Percentiles rank a stretch among this genome's conserved stretches.
Evolutionary conservation across 2,797 vertebrate genomes (phyloP).

Genomic region (Erpetoichthys calabaricus): DNA sequence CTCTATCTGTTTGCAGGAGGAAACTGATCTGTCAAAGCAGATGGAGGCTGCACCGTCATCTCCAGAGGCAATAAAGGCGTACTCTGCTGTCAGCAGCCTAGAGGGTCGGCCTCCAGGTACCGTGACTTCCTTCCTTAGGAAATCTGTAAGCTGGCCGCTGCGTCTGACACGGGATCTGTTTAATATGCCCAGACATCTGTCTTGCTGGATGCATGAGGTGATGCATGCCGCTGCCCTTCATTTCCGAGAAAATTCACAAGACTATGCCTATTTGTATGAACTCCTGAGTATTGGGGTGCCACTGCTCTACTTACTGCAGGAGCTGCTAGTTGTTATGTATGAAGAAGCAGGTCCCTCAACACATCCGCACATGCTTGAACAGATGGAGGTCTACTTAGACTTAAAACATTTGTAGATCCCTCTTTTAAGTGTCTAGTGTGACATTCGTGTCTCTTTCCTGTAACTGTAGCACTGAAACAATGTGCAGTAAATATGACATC

Average conservation of each 20-base stretch:
- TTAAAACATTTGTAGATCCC: slow-evolving; percentile 20
- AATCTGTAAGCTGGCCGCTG: slow-evolving; percentile 67
- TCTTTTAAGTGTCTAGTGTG: slow-evolving; percentile 12
- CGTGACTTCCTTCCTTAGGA: slow-evolving; percentile 68
- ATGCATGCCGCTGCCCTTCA: slow-evolving; percentile 50
- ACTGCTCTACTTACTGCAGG: slow-evolving; percentile 66
- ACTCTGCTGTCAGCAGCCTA: slow-evolving; percentile 29
- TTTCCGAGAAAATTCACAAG: slow-evolving; percentile 72
- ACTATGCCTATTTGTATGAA: slow-evolving; percentile 77
- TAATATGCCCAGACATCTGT: slow-evolving; percentile 57
- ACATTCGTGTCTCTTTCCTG: slow-evolving; percentile 2
- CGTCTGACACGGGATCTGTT: slow-evolving; percentile 61
- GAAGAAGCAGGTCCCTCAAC: slow-evolving; percentile 53
- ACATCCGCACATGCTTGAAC: slow-evolving; percentile 48
- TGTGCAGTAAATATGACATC: slow-evolving; percentile 22
- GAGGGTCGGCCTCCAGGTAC: slow-evolving; percentile 78
- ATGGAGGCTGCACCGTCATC: slow-evolving; percentile 27
- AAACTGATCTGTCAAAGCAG: slow-evolving; percentile 28
- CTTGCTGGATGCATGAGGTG: slow-evolving; percentile 50
- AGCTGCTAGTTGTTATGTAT: slow-evolving; percentile 72
- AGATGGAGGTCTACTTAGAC: slow-evolving; percentile 53
- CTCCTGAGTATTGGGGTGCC: slow-evolving; percentile 81
- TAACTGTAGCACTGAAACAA: slow-evolving; percentile 13
- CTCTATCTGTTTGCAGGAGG: slow-evolving; percentile 34
- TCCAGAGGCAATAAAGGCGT: slow-evolving; percentile 34